These are phyloP conservation scores for Eudasyphora cyanicolor DNA, from an alignment of 2,888 invertebrate genomes.

Conservation along the genomic window DNA sequence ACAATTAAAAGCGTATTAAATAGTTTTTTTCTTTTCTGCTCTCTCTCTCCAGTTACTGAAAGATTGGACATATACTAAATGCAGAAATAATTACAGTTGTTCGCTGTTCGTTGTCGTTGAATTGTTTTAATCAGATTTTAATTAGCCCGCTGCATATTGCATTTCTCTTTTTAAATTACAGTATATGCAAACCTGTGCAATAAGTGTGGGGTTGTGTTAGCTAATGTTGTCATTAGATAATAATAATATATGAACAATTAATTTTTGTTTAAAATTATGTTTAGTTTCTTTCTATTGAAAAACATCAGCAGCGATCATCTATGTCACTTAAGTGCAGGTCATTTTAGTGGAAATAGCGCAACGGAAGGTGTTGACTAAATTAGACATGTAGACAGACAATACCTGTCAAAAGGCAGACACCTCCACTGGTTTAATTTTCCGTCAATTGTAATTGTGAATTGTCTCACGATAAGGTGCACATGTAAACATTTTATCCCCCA, in stretches of 20 bases:
- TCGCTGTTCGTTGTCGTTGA: not conserved
- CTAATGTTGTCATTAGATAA: too few relatives aligned
- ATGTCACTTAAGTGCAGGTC: too few relatives aligned
- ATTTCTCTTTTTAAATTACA: not conserved
- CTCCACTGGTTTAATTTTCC: not conserved
- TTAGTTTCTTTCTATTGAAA: too few relatives aligned
- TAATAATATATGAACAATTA: too few relatives aligned
- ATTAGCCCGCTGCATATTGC: not conserved
- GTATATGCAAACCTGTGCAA: too few relatives aligned
- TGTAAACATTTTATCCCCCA: too few relatives aligned
- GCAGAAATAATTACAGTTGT: not conserved
- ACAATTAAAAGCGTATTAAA: conserved; percentile 20
- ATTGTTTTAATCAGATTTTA: not conserved
- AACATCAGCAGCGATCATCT: too few relatives aligned
- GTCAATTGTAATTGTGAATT: not conserved
- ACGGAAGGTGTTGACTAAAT: not conserved
- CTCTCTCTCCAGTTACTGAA: too few relatives aligned
- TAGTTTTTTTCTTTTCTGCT: not conserved
- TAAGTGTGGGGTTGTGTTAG: too few relatives aligned
- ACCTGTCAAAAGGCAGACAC: not conserved
- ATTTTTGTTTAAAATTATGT: too few relatives aligned
- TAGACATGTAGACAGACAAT: not conserved
- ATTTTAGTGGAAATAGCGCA: too few relatives aligned
- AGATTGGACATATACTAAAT: not conserved
- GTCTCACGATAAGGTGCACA: not conserved